Base-by-base conservation (phyloP, 2,888 invertebrate genomes). In the Clivina fossor region DNA sequence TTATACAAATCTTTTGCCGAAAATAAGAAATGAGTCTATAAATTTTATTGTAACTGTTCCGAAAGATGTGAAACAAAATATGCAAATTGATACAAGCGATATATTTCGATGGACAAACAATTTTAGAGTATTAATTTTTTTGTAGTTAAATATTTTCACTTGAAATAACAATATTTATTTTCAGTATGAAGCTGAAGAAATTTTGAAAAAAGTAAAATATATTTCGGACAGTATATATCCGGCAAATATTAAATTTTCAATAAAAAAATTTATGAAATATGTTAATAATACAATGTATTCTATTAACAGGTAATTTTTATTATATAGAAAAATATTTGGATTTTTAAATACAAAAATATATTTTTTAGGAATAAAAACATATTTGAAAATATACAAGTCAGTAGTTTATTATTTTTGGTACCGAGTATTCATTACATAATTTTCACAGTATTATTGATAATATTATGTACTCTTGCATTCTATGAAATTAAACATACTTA, bases 1-100 rank as follows among this genome's bases (percentile, higher is more conserved):
- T 41, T 51, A 47, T n/a, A 24, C 26, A 7, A 40, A 56, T 30
- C 24, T 60, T 15, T 41, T 58, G 7, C 57, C 59, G 9, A 38
- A 41, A 3, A 33, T 43, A 26, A n/a, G n/a, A n/a, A 54, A 54
- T 47, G 41, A 28, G 4, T 37, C 58, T 5, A 18, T 60, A 20
- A 13, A 56, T 47, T 59, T 57, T 53, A 32, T 48, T 19, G 56
- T 22, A 9, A 15, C 5, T 53, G 44, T 18, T 26, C 18, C 33
- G n/a, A 35, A n/a, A 20, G 22, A 44, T 11, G 33, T 44, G 11
- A 9, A 28, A 37, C 18, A 37, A 19, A 16, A 33, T 26, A 53
- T 37, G 7, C 18, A 26, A 32, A 30, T 33, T 11, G 24, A 44
- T 18, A 4, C 16, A 11, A 24, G 26, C 4, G 26, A 35, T 35